Evolutionary conservation across 1,140 invertebrate genomes (phyloP).

Genomic region (Goniozus legneri): DNA sequence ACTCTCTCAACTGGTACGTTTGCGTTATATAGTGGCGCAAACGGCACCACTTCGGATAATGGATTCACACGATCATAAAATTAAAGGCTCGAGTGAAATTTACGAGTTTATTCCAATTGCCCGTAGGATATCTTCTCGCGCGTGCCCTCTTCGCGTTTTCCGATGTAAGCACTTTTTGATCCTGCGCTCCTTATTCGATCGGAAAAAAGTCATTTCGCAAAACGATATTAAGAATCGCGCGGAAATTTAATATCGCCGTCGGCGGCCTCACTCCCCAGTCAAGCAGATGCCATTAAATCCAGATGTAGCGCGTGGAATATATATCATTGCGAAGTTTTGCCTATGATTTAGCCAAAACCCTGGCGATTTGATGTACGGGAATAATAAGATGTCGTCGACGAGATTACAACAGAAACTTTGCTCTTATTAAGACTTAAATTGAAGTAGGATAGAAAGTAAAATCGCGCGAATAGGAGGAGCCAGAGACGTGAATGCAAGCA

Average conservation of each 20-base stretch:
- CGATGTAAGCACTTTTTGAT: too few species aligned
- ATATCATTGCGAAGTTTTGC: constrained; percentile 12
- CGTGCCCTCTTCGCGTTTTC: background rate
- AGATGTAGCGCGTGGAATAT: constrained; percentile 12
- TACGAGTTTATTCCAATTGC: constrained; percentile 37
- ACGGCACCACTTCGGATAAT: constrained; percentile 50
- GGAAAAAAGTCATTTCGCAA: too few species aligned
- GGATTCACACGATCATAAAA: constrained; percentile 48
- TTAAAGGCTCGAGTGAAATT: constrained; percentile 53
- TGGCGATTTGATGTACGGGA: constrained; percentile 13
- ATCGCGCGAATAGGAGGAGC: background rate
- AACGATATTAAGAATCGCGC: too few species aligned
- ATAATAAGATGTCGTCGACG: constrained; percentile 39
- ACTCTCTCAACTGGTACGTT: too few species aligned
- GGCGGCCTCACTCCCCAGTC: constrained; percentile 5
- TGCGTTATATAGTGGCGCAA: constrained; percentile 32
- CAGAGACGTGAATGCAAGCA: constrained; percentile 1
- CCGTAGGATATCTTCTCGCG: constrained; percentile 10
- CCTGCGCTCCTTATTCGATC: too few species aligned
- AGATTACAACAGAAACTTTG: constrained; percentile 43
- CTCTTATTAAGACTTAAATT: constrained; percentile 52
- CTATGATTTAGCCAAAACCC: constrained; percentile 9
- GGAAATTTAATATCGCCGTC: too few species aligned
- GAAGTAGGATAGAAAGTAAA: constrained; percentile 21
- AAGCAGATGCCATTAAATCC: constrained; percentile 25